Conservation (phyloP, 2,113 vertebrate genomes). For the Misgurnus anguillicaudatus region DNA sequence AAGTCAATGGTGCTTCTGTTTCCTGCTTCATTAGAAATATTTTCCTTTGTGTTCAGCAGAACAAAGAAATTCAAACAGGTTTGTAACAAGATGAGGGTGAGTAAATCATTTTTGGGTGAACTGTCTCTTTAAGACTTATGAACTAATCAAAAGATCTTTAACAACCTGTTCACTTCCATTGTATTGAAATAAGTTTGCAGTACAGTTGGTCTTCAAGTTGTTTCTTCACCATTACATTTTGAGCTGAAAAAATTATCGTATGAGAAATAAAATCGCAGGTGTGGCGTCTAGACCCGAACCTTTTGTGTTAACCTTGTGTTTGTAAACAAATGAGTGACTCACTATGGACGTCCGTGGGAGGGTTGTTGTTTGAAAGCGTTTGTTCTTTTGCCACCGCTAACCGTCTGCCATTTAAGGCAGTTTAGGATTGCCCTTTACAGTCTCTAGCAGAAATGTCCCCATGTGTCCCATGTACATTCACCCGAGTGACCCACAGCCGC, state of each 20-base stretch:
- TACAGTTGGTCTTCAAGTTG: no score
- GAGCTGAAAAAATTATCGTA: neutral
- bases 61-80: no score
- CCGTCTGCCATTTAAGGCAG: constrained; percentile 34
- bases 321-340: constrained; percentile 20
- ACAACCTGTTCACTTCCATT: no score
- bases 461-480: neutral
- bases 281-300: neutral
- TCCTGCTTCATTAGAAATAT: no score
- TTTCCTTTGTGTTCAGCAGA: no score
- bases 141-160: no score
- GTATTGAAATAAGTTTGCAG: no score
- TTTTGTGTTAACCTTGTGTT: constrained; percentile 23
- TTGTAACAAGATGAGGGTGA: no score
- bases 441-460: constrained; percentile 22
- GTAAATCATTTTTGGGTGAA: no score
- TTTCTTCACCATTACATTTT: no score
- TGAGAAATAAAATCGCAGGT: neutral
- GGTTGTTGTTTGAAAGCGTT: constrained; percentile 18
- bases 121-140: no score
- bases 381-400: constrained; percentile 23
- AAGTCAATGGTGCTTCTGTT: no score
- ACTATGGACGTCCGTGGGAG: neutral
- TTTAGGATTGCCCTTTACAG: constrained; percentile 35
- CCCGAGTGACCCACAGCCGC: constrained; percentile 28